phyloP scores from a whole-genome alignment of 30 jellyfish, hydroid and myxozoan species.

The Hydractinia symbiolongicarpus region DNA sequence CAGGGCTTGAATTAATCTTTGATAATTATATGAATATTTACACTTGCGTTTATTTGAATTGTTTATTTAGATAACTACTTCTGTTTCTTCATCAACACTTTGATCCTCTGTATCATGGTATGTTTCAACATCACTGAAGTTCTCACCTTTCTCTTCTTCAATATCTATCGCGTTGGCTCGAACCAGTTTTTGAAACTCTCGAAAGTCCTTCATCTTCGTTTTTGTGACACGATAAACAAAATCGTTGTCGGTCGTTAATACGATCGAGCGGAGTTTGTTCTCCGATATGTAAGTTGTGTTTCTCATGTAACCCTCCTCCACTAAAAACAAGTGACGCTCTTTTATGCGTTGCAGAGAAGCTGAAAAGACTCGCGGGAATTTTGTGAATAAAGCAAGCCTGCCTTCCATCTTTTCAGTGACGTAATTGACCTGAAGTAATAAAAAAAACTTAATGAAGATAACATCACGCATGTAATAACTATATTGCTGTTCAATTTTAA shows the following conservation, averaged over 20 bases:
- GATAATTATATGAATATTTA: too few species aligned
- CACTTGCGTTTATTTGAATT: too few species aligned
- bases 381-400: slow-evolving; percentile 22
- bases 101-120: too few species aligned
- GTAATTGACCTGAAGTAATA: slow-evolving; percentile 4
- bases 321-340: slow-evolving; percentile 23
- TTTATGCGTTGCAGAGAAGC: slow-evolving; percentile 22
- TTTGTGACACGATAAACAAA: slow-evolving; percentile 13
- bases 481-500: too few species aligned
- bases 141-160: background rate
- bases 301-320: slow-evolving; percentile 19
- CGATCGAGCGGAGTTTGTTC: slow-evolving; percentile 39
- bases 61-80: too few species aligned
- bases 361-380: slow-evolving; percentile 35
- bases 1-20: too few species aligned
- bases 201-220: slow-evolving; percentile 17
- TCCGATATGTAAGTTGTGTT: slow-evolving; percentile 18
- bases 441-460: background rate
- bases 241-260: slow-evolving; percentile 28
- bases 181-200: slow-evolving; percentile 7
- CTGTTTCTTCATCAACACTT: too few species aligned
- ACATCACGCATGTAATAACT: too few species aligned
- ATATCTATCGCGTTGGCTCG: background rate
- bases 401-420: slow-evolving; percentile 20
- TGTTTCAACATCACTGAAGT: too few species aligned